These are phyloP conservation scores for Heliopora coerulea DNA, from an alignment of 92 coral and sea anemone genomes.

Conservation along the genomic window DNA sequence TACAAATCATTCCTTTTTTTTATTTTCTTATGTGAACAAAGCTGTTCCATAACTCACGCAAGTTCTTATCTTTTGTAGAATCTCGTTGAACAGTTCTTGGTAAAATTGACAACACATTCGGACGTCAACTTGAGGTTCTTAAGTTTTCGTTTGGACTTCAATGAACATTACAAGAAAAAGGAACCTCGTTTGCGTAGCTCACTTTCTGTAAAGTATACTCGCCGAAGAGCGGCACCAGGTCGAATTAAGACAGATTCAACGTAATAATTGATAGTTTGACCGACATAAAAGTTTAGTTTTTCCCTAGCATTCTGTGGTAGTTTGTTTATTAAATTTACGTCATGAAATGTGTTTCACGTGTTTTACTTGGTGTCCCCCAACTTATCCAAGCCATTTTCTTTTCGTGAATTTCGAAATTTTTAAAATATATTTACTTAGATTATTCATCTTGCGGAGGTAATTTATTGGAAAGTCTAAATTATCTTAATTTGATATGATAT, in stretches of 20 bases:
- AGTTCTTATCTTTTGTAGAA: slow-evolving; percentile 57
- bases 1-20: no score
- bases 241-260: slow-evolving; percentile 18
- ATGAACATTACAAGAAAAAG: slow-evolving; percentile 97
- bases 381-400: no score
- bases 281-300: no score
- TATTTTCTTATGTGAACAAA: no score
- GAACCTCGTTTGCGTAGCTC: slow-evolving; percentile 93
- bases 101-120: slow-evolving; percentile 96
- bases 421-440: no score
- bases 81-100: slow-evolving; percentile 94
- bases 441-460: no score
- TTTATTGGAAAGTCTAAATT: no score
- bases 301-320: not conserved
- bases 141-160: slow-evolving; percentile 96
- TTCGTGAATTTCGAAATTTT: no score
- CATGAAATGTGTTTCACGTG: no score
- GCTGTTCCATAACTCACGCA: no score
- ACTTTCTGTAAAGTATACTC: slow-evolving; percentile 58
- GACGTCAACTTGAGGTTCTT: slow-evolving; percentile 93
- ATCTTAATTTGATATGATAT: no score
- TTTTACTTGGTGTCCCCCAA: no score
- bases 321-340: slow-evolving; percentile 4
- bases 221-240: slow-evolving; percentile 15
- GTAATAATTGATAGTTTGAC: not conserved